Conservation (phyloP, 2,113 vertebrate species). For the Bufo gargarizans region DNA sequence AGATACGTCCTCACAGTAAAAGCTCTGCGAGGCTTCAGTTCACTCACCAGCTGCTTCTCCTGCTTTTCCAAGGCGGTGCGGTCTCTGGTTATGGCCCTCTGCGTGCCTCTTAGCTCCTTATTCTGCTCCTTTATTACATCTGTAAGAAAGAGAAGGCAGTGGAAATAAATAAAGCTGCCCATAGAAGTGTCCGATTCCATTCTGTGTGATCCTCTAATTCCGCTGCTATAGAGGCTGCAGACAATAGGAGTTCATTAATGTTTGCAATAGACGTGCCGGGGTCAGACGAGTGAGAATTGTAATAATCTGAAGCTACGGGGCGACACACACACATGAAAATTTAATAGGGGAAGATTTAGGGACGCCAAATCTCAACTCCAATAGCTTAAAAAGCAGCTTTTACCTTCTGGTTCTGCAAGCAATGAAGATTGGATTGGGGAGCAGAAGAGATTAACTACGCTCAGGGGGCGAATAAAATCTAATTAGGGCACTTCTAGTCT, state of each 20-base stretch:
- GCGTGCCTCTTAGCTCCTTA: slow-evolving; percentile 92
- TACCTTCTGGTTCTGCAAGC: not conserved
- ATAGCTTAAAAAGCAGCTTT: not conserved
- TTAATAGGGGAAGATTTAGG: slow-evolving; percentile 37
- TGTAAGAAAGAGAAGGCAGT: slow-evolving; percentile 66
- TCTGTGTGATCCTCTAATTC: not conserved
- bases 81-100: slow-evolving; percentile 94
- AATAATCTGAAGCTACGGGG: slow-evolving; percentile 14
- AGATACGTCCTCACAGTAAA: no score
- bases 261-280: not conserved
- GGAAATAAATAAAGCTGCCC: slow-evolving; percentile 1
- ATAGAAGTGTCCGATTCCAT: not conserved
- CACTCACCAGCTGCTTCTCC: slow-evolving; percentile 95
- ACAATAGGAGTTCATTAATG: not conserved
- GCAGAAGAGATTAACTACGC: not conserved
- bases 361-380: not conserved
- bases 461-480: not conserved
- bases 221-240: not conserved
- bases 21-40: not conserved
- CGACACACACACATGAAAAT: slow-evolving; percentile 29
- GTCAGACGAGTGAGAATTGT: not conserved
- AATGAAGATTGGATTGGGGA: not conserved
- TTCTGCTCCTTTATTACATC: slow-evolving; percentile 96
- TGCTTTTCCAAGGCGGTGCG: slow-evolving; percentile 91
- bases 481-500: not conserved